Evolutionary conservation across 2,113 vertebrate species (phyloP), one percentile per base, ranked within the genome.

Genomic region (Nycticorax nycticorax): DNA sequence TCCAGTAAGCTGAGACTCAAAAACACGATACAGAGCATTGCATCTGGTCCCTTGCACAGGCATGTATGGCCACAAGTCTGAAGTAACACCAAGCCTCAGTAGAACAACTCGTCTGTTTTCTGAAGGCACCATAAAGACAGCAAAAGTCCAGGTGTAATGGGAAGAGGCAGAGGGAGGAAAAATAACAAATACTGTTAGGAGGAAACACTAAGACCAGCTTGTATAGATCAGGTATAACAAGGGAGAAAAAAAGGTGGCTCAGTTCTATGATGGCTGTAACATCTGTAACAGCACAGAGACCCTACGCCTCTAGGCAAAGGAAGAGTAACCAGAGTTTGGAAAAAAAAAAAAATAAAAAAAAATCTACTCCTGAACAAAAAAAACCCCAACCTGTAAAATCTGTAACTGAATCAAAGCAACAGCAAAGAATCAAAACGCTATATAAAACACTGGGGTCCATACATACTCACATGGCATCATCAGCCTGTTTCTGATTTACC

Each of bases 401-500:
- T 85, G 57, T 68, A 86, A 75, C 62, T 52, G 75, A 85, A 95
- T 83, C 67, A 73, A 73, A 81, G 60, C 67, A 93, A 85, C 17
- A 93, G 80, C 81, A 69, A 89, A 66, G 77, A 93, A 92, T 91
- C 71, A 91, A 94, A 89, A 67, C 2, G 9, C 69, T 71, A 72
- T 4, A 41, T 43, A 55, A 86, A 83, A 86, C 78, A 76, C 2
- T 39, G 86, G 97, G 81, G 74, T 73, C 72, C 39, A 30, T 2
- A 62, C 27, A 17, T 43, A 60, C 93, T 93, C 91, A 87, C 80
- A 72, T 62, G 85, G 93, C 84, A 94, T 77, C 93, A 59, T 90
- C 91, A 88, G 81, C 81, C 77, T 95, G 92, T 43, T 96, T 69
- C 77, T 81, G 75, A 95, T 94, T 67, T 92, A 94, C 92, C 88